Evolutionary conservation across 2,113 vertebrate species (phyloP).

Genomic region (Pipa parva): DNA sequence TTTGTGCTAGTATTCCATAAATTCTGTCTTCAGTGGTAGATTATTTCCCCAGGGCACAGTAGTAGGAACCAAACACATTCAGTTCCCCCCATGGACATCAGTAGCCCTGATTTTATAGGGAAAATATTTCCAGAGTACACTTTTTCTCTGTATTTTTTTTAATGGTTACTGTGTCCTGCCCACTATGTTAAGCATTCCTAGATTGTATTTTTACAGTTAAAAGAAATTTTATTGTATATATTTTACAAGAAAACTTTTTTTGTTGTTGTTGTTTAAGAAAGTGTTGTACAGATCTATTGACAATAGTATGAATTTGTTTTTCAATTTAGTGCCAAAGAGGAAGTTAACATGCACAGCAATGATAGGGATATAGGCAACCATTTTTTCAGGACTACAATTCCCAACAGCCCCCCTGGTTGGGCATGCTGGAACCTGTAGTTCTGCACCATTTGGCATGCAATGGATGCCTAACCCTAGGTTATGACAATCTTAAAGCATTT

Average conservation of each 20-base stretch:
- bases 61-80: background rate
- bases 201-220: constrained; percentile 38
- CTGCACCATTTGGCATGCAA: background rate
- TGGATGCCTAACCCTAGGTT: background rate
- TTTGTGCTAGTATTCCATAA: constrained; percentile 30
- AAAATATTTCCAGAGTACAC: background rate
- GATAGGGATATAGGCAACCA: background rate
- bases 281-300: constrained; percentile 24
- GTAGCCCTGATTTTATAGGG: background rate
- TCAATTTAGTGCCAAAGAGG: constrained; percentile 18
- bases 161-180: background rate
- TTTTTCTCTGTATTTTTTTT: background rate
- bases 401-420: background rate
- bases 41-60: background rate
- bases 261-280: too few relatives aligned
- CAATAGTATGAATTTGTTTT: background rate
- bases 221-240: constrained; percentile 7
- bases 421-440: background rate
- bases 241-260: constrained; percentile 23
- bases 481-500: background rate
- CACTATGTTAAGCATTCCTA: constrained; percentile 9
- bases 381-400: background rate
- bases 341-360: background rate
- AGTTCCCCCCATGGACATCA: background rate
- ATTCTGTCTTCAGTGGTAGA: background rate